Conservation (phyloP, 2,113 vertebrate species). For the Piaya cayana region DNA sequence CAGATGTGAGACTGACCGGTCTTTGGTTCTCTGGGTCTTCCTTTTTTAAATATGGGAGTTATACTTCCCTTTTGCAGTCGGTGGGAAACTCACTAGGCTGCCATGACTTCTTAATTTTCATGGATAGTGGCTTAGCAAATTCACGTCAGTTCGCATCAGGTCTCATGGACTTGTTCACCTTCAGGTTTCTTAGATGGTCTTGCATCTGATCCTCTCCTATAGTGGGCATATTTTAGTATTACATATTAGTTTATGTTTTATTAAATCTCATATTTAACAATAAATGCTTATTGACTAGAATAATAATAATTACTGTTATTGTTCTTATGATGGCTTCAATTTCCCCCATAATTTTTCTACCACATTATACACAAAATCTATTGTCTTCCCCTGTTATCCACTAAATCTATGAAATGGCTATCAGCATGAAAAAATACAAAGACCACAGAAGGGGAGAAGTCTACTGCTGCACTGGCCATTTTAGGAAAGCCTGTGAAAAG, state of each 20-base stretch:
- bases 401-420: not conserved
- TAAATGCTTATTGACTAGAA: not conserved
- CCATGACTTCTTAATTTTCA: too few species aligned
- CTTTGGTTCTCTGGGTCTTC: not conserved
- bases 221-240: too few species aligned
- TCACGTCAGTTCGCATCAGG: too few species aligned
- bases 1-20: too few species aligned
- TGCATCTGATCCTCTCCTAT: too few species aligned
- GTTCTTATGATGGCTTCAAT: not conserved
- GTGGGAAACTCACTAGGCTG: too few species aligned
- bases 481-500: not conserved
- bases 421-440: not conserved
- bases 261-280: not conserved
- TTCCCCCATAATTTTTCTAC: not conserved
- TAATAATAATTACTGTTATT: not conserved
- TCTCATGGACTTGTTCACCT: too few species aligned
- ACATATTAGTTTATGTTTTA: not conserved
- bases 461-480: not conserved
- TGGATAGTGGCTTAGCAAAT: too few species aligned
- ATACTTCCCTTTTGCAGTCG: not conserved
- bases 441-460: not conserved
- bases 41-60: not conserved
- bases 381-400: not conserved
- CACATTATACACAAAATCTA: not conserved
- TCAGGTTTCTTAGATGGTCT: too few species aligned